phyloP scores from a whole-genome alignment of 2,888 invertebrate species.

The Oxycera nigricornis region DNA sequence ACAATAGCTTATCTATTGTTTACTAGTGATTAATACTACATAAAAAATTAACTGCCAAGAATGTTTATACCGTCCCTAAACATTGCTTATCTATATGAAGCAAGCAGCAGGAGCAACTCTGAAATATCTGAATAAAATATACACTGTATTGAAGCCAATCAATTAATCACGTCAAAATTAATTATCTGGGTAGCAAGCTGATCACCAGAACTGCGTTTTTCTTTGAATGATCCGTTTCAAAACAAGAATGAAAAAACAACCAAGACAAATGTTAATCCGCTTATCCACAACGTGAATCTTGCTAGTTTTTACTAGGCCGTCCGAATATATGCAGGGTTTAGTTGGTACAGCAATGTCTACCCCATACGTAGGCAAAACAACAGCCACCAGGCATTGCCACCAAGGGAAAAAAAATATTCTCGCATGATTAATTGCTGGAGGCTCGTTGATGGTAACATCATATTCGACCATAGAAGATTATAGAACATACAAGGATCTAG shows the following conservation, averaged over 20 bases:
- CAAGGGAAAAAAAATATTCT: not conserved
- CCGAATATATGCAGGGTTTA: not conserved
- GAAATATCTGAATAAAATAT: not conserved
- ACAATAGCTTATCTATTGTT: too few relatives aligned
- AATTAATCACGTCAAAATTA: conserved; percentile 41
- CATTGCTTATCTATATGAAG: not conserved
- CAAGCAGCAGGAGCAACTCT: conserved; percentile 9
- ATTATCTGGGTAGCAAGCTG: conserved; percentile 14
- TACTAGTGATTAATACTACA: too few relatives aligned
- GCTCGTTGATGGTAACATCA: too few relatives aligned
- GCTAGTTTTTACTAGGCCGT: not conserved
- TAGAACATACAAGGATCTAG: too few relatives aligned
- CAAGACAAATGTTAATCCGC: conserved; percentile 36
- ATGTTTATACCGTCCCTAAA: too few relatives aligned
- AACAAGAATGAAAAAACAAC: conserved; percentile 16
- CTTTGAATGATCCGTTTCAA: conserved; percentile 35
- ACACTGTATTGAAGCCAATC: conserved; percentile 18
- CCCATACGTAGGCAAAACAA: not conserved
- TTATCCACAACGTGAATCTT: conserved; percentile 37
- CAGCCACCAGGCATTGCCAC: conserved; percentile 3
- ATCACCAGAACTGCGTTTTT: conserved; percentile 23
- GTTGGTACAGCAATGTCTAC: conserved; percentile 15
- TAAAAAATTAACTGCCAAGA: too few relatives aligned
- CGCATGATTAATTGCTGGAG: conserved; percentile 17
- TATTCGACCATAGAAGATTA: too few relatives aligned